A percentile compares a stretch with the other conserved stretches of the same genome.
phyloP scores from a whole-genome alignment of 2,888 invertebrate species.

The Synanthedon andrenaeformis region DNA sequence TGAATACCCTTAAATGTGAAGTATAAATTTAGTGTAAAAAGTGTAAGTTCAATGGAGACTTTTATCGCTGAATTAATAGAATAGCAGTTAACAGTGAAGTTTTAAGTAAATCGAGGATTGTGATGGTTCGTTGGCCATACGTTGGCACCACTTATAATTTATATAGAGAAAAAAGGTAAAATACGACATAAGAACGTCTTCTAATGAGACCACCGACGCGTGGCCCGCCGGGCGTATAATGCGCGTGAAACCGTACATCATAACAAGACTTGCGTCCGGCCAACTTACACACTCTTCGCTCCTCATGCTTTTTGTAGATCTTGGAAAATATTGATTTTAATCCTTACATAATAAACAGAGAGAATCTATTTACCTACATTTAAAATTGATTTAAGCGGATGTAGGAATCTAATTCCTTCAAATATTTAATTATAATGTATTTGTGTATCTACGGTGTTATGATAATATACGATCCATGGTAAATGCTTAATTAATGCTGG shows the following conservation, averaged over 20 bases:
- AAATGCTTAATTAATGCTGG: too few species aligned
- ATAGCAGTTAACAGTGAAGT: constrained; percentile 27
- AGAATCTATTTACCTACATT: too few species aligned
- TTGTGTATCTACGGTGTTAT: too few species aligned
- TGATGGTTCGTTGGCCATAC: constrained; percentile 22
- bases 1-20: too few species aligned
- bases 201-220: constrained; percentile 55
- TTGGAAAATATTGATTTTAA: too few species aligned
- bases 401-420: too few species aligned
- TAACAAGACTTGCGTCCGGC: not conserved
- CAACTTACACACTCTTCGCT: not conserved
- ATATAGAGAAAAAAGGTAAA: constrained; percentile 29
- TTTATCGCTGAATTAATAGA: constrained; percentile 16
- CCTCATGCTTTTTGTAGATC: too few species aligned
- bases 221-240: constrained; percentile 26
- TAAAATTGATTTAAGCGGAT: too few species aligned
- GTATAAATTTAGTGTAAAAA: too few species aligned
- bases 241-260: constrained; percentile 47
- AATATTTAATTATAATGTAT: too few species aligned
- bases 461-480: too few species aligned
- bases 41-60: constrained; percentile 1
- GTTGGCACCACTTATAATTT: constrained; percentile 40
- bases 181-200: constrained; percentile 33
- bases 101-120: constrained; percentile 17
- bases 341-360: too few species aligned